Conservation (phyloP, 2,113 vertebrate species). For the Dromaius novaehollandiae region DNA sequence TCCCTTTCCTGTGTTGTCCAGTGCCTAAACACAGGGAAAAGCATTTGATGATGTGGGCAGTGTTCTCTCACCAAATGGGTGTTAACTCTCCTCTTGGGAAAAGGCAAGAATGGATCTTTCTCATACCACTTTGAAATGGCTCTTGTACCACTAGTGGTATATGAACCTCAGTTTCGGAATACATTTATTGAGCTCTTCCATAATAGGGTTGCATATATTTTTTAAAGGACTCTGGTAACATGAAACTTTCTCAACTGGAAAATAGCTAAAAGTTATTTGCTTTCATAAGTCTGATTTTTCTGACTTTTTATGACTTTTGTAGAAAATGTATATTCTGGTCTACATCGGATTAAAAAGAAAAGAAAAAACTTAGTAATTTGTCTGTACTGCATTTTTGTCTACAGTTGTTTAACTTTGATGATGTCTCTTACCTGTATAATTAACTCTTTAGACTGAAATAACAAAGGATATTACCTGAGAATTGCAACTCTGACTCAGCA, state of each 20-base stretch:
- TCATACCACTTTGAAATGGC: background rate
- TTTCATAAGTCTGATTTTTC: background rate
- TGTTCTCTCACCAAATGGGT: background rate
- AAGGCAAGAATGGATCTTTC: background rate
- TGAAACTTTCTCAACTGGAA: background rate
- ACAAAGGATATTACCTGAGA: background rate
- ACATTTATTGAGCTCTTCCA: background rate
- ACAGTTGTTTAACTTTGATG: background rate
- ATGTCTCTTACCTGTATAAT: constrained; percentile 18
- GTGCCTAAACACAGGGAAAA: background rate
- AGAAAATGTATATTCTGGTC: background rate
- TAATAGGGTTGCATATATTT: background rate
- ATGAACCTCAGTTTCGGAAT: background rate
- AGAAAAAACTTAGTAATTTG: background rate
- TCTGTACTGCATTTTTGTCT: background rate
- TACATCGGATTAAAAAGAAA: background rate
- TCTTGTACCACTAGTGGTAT: background rate
- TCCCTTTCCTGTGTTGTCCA: background rate
- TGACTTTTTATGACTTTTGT: background rate
- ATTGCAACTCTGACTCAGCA: constrained; percentile 23
- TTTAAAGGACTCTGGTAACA: background rate
- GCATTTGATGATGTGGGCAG: background rate
- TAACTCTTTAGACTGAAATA: constrained; percentile 14
- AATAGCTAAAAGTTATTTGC: background rate
- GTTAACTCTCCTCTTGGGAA: background rate